Percentiles rank a stretch among this genome's conserved stretches.
Conservation (phyloP, 2,888 invertebrate genomes). For the Campoplex capitator region DNA sequence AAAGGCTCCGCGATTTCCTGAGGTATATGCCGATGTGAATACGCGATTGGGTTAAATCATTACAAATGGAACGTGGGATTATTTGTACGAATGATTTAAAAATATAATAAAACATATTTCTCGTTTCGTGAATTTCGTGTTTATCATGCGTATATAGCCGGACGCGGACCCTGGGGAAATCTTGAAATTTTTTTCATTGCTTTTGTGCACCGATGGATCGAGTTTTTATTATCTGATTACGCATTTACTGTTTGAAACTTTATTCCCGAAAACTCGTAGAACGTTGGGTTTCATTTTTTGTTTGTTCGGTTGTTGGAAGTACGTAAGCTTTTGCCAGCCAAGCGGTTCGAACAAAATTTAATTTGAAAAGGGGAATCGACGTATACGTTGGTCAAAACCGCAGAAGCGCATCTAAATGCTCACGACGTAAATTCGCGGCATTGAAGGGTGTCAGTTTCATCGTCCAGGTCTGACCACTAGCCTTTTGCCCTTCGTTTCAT, state of each 20-base stretch:
- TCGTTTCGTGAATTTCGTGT: not conserved
- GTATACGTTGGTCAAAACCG: conserved; percentile 15
- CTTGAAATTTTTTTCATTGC: conserved; percentile 23
- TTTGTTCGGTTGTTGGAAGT: not conserved
- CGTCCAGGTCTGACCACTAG: conserved; percentile 29
- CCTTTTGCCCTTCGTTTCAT: conserved; percentile 35
- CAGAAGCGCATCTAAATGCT: conserved; percentile 53
- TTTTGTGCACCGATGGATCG: not conserved
- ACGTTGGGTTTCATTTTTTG: not conserved
- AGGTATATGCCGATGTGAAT: not conserved
- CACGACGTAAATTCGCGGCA: conserved; percentile 56
- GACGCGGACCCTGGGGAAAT: conserved; percentile 44
- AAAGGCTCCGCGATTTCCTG: not conserved
- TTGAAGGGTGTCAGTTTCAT: conserved; percentile 65
- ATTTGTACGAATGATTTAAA: conserved; percentile 15
- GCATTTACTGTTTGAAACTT: conserved; percentile 30
- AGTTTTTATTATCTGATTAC: conserved; percentile 7
- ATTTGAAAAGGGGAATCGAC: conserved; percentile 16
- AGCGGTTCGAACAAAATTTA: conserved; percentile 25
- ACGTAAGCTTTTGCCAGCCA: conserved; percentile 2
- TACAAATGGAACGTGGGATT: conserved; percentile 38
- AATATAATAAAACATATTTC: conserved; percentile 27
- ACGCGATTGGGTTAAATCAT: conserved; percentile 8
- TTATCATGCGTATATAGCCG: not conserved
- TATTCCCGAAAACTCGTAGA: not conserved